Conservation (phyloP, 2,888 invertebrate species). For the Oxystoma pomonae region DNA sequence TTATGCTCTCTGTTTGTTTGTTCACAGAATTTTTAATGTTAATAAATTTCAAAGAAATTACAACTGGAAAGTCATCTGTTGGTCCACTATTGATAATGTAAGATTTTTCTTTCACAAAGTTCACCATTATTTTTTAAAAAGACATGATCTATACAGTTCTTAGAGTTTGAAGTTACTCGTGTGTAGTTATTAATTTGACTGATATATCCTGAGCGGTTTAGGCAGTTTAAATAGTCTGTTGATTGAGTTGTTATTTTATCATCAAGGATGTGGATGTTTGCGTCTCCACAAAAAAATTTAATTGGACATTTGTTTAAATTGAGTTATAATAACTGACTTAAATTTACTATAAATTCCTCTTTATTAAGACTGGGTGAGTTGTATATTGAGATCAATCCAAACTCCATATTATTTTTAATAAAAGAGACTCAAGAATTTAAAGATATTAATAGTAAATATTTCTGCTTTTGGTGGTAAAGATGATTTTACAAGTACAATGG, state of each 20-base stretch:
- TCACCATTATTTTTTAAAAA: too few relatives aligned
- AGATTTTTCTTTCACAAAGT: background rate
- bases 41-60: background rate
- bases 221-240: background rate
- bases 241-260: background rate
- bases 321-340: background rate
- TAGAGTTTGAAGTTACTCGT: background rate
- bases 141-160: background rate
- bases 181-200: background rate
- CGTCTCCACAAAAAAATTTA: background rate
- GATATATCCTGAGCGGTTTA: background rate
- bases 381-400: background rate
- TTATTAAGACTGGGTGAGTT: background rate
- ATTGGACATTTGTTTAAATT: background rate
- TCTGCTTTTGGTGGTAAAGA: background rate
- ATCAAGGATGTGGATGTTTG: background rate
- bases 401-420: background rate
- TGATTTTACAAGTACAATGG: slow-evolving; percentile 5
- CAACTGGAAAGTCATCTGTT: background rate
- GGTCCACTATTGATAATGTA: background rate
- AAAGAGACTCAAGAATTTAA: background rate
- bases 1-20: background rate
- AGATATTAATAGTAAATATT: background rate
- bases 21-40: background rate
- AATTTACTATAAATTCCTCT: background rate